phyloP scores from a whole-genome alignment of 2,888 invertebrate genomes.

The Melieria omissa region DNA sequence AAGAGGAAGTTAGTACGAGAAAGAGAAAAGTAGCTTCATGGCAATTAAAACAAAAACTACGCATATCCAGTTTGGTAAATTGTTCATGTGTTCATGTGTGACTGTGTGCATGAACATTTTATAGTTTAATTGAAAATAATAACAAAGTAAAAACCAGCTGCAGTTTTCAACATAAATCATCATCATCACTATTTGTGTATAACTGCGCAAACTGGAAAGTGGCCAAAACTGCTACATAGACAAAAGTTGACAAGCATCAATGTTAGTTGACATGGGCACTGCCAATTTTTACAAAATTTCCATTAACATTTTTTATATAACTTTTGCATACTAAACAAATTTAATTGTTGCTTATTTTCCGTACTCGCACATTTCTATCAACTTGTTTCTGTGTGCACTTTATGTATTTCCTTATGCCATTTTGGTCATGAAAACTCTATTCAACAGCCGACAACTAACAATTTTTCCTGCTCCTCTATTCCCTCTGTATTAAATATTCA shows the following conservation, averaged over 20 bases:
- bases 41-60: neutral
- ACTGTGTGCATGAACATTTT: neutral
- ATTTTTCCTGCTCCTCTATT: too few relatives aligned
- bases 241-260: too few relatives aligned
- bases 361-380: neutral
- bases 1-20: neutral
- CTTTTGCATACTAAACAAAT: neutral
- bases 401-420: neutral
- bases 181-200: neutral
- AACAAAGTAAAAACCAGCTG: too few relatives aligned
- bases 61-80: neutral
- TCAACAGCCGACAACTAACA: too few relatives aligned
- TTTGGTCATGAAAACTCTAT: neutral
- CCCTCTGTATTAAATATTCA: too few relatives aligned
- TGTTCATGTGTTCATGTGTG: slow-evolving; percentile 9
- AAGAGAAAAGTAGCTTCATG: neutral
- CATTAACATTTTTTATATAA: neutral
- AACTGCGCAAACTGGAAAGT: neutral
- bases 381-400: neutral
- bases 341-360: neutral
- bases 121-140: too few relatives aligned
- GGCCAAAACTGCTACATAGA: neutral
- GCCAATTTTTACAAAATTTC: neutral
- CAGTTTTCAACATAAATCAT: too few relatives aligned
- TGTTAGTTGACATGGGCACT: neutral